These are phyloP conservation scores for Plebejus melissa DNA, from an alignment of 2,888 invertebrate genomes.

Conservation along the genomic window DNA sequence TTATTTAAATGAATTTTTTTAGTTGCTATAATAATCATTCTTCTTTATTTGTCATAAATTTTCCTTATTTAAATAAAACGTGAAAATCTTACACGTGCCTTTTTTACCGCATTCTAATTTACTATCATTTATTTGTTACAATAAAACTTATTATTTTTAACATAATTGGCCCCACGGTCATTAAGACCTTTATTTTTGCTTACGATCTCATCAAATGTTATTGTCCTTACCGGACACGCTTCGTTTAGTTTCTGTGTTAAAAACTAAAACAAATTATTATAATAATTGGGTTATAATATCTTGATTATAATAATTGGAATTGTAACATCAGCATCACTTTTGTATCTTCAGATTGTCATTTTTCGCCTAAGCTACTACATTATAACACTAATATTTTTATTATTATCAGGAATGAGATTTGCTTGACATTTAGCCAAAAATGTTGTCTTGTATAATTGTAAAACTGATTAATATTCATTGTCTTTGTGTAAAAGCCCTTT, in stretches of 20 bases:
- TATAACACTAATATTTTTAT: too few relatives aligned
- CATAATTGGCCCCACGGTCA: not conserved
- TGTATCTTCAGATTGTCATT: not conserved
- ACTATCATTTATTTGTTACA: not conserved
- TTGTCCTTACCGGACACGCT: slow-evolving; percentile 19
- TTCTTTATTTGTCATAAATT: not conserved
- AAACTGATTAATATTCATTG: not conserved
- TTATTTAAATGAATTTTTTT: too few relatives aligned
- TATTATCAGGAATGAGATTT: too few relatives aligned
- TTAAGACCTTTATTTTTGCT: slow-evolving; percentile 8
- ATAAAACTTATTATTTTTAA: not conserved
- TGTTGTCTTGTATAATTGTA: too few relatives aligned
- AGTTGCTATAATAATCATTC: too few relatives aligned
- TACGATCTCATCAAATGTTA: not conserved
- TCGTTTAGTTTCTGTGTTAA: slow-evolving; percentile 21
- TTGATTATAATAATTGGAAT: not conserved
- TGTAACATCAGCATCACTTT: not conserved
- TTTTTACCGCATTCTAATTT: not conserved
- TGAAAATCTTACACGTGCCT: not conserved
- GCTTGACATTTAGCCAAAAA: too few relatives aligned
- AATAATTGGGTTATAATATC: not conserved
- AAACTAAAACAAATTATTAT: slow-evolving; percentile 9
- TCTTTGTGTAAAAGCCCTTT: not conserved
- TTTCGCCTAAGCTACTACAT: not conserved
- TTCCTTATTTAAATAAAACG: not conserved